Evolutionary conservation across 2,113 vertebrate species (phyloP), one percentile per base, ranked within the genome.

Genomic region (Lepidothrix coronata): DNA sequence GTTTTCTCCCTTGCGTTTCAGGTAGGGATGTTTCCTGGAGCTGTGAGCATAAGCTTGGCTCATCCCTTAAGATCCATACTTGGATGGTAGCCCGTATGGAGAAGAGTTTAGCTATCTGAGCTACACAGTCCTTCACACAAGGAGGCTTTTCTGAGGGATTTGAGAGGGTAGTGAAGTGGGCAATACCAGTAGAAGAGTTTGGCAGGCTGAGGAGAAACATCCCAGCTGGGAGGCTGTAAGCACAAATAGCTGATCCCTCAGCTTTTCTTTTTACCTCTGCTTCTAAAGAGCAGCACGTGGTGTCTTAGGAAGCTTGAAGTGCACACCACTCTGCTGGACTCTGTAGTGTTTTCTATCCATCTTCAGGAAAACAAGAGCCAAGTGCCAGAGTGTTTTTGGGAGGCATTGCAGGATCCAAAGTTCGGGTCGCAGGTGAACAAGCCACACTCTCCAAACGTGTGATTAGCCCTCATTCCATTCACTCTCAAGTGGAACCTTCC

Each of bases 261-360:
- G 9, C 37, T 62, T 71, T 21, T 39, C 4, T 46, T 85, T 66
- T 81, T 49, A 57, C n/a, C 22, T 43, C n/a, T 52, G 11, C 71
- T 73, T 67, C 52, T 62, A 6, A 71, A 46, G 11, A 55, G 49
- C 3, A 1, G 4, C 11, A 9, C 10, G 4, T 10, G 8, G 0
- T 0, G 12, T 35, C 14, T 57, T 27, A 62, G 33, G 44, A 43
- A 67, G 27, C 28, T 43, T 31, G 9, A 6, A 16, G 24, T 3
- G 3, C 23, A 58, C 33, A 27, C 14, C 3, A 0, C 3, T 37
- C 41, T 62, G n/a, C 41, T 17, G 12, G 41, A 31, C 20, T 49
- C 31, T 31, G 8, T 19, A 44, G 18, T 4, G 14, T 35, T 61
- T 87, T 51, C 84, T 46, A 49, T 43, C 21, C 12, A 12, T 23